A percentile compares a stretch with the other conserved stretches of the same genome.
These are phyloP conservation scores for Macrotrachela quadricornifera DNA, from an alignment of 1,140 invertebrate species.

Conservation along the genomic window DNA sequence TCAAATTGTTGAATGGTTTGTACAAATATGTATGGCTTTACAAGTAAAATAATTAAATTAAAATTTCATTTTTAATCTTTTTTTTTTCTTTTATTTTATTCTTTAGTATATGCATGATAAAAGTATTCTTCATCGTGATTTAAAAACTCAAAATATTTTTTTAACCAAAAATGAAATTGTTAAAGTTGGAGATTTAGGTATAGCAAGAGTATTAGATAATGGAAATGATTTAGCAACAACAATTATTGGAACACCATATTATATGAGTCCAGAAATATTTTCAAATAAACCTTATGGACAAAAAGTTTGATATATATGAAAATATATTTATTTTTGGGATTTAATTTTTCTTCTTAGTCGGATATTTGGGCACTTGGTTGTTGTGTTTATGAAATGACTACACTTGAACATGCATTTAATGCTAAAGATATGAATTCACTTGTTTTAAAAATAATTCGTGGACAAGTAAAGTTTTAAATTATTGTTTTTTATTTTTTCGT, in stretches of 20 bases:
- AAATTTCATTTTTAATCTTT: too few relatives aligned
- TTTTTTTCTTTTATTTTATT: too few relatives aligned
- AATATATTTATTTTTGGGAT: background rate
- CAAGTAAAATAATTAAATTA: slow-evolving; percentile 27
- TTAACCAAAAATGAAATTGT: slow-evolving; percentile 33
- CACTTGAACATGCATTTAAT: slow-evolving; percentile 35
- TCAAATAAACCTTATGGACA: slow-evolving; percentile 34
- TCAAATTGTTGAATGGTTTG: slow-evolving; percentile 36
- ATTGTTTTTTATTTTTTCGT: background rate
- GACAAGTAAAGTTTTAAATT: slow-evolving; percentile 21
- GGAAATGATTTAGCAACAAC: slow-evolving; percentile 33
- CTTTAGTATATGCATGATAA: slow-evolving; percentile 34
- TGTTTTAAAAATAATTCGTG: slow-evolving; percentile 31
- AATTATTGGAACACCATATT: slow-evolving; percentile 35
- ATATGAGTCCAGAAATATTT: slow-evolving; percentile 35
- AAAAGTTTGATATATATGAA: slow-evolving; percentile 19
- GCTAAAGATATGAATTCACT: slow-evolving; percentile 32
- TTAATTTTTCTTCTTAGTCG: slow-evolving; percentile 18
- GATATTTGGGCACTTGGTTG: slow-evolving; percentile 36
- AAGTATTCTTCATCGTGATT: slow-evolving; percentile 34
- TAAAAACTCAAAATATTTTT: slow-evolving; percentile 38
- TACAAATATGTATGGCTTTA: slow-evolving; percentile 36
- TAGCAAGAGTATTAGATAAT: slow-evolving; percentile 30
- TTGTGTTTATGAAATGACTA: slow-evolving; percentile 34
- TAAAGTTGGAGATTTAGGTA: slow-evolving; percentile 35